phyloP scores from a whole-genome alignment of 2,113 vertebrate species.

The Ancistrus triradiatus region DNA sequence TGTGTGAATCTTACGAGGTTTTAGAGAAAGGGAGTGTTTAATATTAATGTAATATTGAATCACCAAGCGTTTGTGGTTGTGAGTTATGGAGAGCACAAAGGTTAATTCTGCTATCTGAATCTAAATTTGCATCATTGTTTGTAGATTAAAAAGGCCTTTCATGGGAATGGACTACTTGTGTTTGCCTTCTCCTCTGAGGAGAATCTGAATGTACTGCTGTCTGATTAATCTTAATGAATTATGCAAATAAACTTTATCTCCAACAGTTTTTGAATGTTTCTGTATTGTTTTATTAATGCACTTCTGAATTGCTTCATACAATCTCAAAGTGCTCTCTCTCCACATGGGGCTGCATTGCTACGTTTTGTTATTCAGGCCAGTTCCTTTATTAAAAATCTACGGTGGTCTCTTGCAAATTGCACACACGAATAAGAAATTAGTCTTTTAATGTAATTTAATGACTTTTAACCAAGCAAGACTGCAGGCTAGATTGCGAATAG shows the following conservation, averaged over 20 bases:
- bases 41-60: conserved; percentile 70
- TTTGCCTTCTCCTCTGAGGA: conserved; percentile 50
- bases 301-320: conserved; percentile 71
- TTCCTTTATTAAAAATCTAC: conserved; percentile 72
- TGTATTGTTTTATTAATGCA: conserved; percentile 78
- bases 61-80: conserved; percentile 60
- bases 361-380: conserved; percentile 68
- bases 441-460: conserved; percentile 78
- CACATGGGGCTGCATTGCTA: conserved; percentile 26
- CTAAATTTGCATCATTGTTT: conserved; percentile 72
- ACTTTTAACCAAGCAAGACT: conserved; percentile 72
- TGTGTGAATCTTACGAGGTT: conserved; percentile 51
- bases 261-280: conserved; percentile 74
- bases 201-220: conserved; percentile 59
- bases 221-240: conserved; percentile 79
- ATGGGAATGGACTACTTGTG: conserved; percentile 54
- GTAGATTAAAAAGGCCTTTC: conserved; percentile 65
- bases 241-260: conserved; percentile 75
- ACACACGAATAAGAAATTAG: conserved; percentile 72
- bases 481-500: conserved; percentile 59
- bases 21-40: conserved; percentile 58
- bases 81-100: conserved; percentile 60
- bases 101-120: conserved; percentile 74
- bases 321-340: conserved; percentile 57
- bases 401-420: conserved; percentile 66